Conservation (phyloP, 2,888 invertebrate genomes). For the Heliconius hortense region DNA sequence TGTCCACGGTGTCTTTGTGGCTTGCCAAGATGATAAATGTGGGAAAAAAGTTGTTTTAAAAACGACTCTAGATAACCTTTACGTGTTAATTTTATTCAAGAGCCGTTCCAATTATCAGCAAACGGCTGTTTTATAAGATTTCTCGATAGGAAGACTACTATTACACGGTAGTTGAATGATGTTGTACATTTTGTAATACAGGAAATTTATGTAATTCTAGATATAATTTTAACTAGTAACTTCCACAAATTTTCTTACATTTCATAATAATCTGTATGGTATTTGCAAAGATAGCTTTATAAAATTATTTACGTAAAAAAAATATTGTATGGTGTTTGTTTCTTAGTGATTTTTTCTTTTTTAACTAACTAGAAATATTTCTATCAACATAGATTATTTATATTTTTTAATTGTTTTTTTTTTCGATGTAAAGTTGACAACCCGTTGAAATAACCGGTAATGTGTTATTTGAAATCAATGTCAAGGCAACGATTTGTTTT, state of each 20-base stretch:
- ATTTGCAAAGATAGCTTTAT: no score
- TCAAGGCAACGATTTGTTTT: not conserved
- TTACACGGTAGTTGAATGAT: conserved; percentile 13
- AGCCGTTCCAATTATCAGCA: conserved; percentile 7
- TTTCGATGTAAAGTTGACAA: no score
- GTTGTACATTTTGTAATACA: not conserved
- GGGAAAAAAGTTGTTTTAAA: not conserved
- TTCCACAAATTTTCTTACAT: no score
- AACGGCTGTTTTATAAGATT: conserved; percentile 3
- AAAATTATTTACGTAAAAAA: no score
- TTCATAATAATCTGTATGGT: no score
- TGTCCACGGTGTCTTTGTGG: not conserved
- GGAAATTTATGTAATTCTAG: not conserved
- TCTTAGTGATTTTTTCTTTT: no score
- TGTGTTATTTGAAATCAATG: not conserved
- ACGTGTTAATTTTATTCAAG: conserved; percentile 5
- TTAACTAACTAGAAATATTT: no score
- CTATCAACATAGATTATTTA: no score
- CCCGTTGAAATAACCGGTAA: not conserved
- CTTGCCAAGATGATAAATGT: not conserved
- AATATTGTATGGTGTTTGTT: no score
- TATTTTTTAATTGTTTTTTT: no score
- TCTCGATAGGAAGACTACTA: conserved; percentile 20
- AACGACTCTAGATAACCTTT: not conserved
- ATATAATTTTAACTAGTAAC: not conserved